A percentile compares a stretch with the other conserved stretches of the same genome.
phyloP scores from a whole-genome alignment of 2,888 invertebrate genomes.

The Lasioglossum villosulum region DNA sequence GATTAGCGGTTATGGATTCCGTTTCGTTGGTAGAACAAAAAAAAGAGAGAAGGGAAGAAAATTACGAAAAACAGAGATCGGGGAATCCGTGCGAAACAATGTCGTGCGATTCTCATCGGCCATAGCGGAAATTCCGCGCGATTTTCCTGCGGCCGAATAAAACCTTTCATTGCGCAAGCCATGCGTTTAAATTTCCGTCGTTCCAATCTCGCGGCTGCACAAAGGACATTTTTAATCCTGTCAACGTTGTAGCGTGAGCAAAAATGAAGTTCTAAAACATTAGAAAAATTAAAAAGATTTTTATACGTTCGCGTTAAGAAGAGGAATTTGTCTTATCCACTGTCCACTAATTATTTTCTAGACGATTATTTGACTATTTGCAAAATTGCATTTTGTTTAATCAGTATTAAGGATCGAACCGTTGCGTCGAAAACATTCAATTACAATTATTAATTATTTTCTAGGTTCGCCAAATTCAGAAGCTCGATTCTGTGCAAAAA shows the following conservation, averaged over 20 bases:
- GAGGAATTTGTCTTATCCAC: too few relatives aligned
- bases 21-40: neutral
- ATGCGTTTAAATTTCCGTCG: neutral
- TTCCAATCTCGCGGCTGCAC: neutral
- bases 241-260: neutral
- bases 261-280: neutral
- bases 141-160: neutral
- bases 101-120: neutral
- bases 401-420: too few relatives aligned
- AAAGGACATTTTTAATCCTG: neutral
- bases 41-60: neutral
- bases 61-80: neutral
- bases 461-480: neutral
- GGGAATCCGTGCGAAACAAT: neutral
- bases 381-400: too few relatives aligned
- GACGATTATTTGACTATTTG: too few relatives aligned
- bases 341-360: neutral
- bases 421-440: too few relatives aligned
- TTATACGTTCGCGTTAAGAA: too few relatives aligned
- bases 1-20: constrained; percentile 64
- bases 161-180: neutral
- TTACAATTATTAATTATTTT: too few relatives aligned
- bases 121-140: neutral
- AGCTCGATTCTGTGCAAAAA: neutral
- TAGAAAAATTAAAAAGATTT: too few relatives aligned